phyloP scores from a whole-genome alignment of 1,140 invertebrate species.

The Liolophura sinensis region DNA sequence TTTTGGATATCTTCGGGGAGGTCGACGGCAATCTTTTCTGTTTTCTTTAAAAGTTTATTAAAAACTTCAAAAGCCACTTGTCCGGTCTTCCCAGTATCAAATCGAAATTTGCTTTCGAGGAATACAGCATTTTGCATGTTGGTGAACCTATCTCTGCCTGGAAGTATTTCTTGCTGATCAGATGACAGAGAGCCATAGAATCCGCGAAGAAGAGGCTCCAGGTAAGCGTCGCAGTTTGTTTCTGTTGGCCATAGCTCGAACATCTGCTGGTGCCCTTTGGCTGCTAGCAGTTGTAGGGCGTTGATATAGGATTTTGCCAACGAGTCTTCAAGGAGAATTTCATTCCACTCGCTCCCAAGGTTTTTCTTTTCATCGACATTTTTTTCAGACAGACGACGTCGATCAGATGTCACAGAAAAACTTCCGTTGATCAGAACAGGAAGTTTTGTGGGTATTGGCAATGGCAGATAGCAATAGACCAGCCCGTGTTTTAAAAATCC shows the following conservation, averaged over 20 bases:
- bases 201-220: no score
- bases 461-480: conserved; percentile 33
- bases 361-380: conserved; percentile 21
- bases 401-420: conserved; percentile 36
- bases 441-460: conserved; percentile 25
- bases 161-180: no score
- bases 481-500: conserved; percentile 12
- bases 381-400: conserved; percentile 18
- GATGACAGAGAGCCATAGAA: no score
- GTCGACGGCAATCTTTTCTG: not conserved
- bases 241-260: no score
- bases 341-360: conserved; percentile 6
- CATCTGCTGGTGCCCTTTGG: no score
- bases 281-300: no score
- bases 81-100: no score
- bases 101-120: no score
- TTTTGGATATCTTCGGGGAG: no score
- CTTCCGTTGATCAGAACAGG: conserved; percentile 35
- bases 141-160: no score
- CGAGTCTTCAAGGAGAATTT: not conserved
- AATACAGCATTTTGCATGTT: no score
- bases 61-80: not conserved
- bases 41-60: conserved; percentile 2
- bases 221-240: no score
- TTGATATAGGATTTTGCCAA: not conserved